Evolutionary conservation across 2,888 invertebrate species (phyloP).

Genomic region (Diaperis boleti): DNA sequence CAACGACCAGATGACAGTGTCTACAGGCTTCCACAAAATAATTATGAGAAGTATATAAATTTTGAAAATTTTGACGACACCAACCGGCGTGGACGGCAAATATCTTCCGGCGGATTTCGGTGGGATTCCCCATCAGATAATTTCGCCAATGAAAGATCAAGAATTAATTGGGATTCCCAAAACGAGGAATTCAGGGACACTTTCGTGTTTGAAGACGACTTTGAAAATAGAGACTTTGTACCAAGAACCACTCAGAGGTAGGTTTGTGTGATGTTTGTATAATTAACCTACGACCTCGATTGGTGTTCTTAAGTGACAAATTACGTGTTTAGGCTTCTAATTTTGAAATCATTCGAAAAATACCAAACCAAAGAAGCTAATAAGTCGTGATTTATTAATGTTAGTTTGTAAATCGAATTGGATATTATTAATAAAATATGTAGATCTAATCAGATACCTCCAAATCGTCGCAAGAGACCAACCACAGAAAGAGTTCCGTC

Average conservation of each 20-base stretch:
- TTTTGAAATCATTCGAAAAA: too few species aligned
- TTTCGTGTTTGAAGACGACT: constrained; percentile 34
- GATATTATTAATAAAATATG: too few species aligned
- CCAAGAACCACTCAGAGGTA: constrained; percentile 9
- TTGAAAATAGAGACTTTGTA: constrained; percentile 11
- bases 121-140: constrained; percentile 19
- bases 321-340: too few species aligned
- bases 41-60: neutral
- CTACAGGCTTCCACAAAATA: neutral
- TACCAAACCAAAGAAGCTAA: too few species aligned
- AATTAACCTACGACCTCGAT: too few species aligned
- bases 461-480: constrained; percentile 3
- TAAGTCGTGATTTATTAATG: too few species aligned
- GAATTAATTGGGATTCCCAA: neutral
- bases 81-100: neutral
- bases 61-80: constrained; percentile 19
- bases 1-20: neutral
- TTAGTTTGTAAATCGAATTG: too few species aligned
- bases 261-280: too few species aligned
- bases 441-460: too few species aligned
- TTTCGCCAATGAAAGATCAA: neutral
- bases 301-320: too few species aligned
- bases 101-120: constrained; percentile 3
- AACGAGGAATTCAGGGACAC: neutral
- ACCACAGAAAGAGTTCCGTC: constrained; percentile 32